Conservation (phyloP, 2,797 vertebrate species). For the Thripadectes ignobilis region DNA sequence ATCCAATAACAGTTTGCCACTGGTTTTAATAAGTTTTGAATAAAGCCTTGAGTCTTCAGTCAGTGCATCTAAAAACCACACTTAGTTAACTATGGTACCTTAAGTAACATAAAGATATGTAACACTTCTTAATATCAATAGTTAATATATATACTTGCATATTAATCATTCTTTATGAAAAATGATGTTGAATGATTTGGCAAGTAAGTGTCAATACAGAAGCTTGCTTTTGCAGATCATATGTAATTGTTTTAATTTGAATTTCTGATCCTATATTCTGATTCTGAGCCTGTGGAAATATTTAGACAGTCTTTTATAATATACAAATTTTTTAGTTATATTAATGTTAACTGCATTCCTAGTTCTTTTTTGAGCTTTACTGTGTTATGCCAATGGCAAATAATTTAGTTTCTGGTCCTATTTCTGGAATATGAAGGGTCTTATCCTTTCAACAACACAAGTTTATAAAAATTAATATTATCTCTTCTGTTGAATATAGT, state of each 20-base stretch:
- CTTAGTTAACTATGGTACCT: not conserved
- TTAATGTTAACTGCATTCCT: not conserved
- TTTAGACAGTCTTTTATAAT: not conserved
- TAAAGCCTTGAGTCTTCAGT: not conserved
- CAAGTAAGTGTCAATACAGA: not conserved
- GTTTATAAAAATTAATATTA: not conserved
- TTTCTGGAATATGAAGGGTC: not conserved
- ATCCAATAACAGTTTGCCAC: not conserved
- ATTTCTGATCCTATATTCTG: not conserved
- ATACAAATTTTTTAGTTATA: not conserved
- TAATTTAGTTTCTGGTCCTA: not conserved
- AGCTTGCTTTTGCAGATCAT: not conserved
- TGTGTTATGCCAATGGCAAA: not conserved
- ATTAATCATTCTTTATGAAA: not conserved
- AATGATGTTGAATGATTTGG: not conserved
- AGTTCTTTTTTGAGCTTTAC: not conserved
- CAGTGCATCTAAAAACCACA: not conserved
- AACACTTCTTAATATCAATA: not conserved
- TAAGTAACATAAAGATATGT: not conserved
- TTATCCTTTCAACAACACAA: not conserved
- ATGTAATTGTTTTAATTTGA: not conserved
- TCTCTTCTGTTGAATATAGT: fast-evolving
- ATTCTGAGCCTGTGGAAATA: not conserved
- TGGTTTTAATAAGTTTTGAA: not conserved
- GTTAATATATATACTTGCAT: not conserved